These are phyloP conservation scores for Riparia riparia DNA, from an alignment of 2,113 vertebrate genomes.

Conservation along the genomic window DNA sequence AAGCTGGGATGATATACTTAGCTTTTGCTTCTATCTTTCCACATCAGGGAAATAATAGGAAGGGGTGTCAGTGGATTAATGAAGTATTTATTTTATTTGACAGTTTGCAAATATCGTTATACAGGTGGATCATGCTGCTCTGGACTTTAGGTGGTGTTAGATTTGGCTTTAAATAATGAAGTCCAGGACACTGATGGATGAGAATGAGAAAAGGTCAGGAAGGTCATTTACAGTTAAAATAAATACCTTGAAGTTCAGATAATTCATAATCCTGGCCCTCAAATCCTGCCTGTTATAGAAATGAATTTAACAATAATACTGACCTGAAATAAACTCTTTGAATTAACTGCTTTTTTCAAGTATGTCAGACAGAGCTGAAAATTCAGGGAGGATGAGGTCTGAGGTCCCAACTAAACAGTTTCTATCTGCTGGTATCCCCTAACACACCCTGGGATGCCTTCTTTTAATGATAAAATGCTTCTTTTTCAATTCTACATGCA, in stretches of 20 bases:
- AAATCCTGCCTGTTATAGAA: constrained; percentile 48
- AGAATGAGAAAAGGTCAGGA: constrained; percentile 62
- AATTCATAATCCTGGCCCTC: constrained; percentile 8
- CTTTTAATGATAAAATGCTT: constrained; percentile 59
- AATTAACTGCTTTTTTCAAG: constrained; percentile 71
- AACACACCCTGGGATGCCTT: neutral
- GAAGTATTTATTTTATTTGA: constrained; percentile 64
- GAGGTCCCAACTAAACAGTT: constrained; percentile 25
- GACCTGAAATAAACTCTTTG: constrained; percentile 68
- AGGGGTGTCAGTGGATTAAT: constrained; percentile 56
- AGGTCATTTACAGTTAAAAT: constrained; percentile 62
- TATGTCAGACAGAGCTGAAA: constrained; percentile 54
- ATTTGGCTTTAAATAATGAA: constrained; percentile 66
- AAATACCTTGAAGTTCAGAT: constrained; percentile 61
- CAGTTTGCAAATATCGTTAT: constrained; percentile 12
- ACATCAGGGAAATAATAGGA: constrained; percentile 54
- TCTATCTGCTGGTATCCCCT: constrained; percentile 38
- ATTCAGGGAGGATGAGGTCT: constrained; percentile 50
- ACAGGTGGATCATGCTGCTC: neutral
- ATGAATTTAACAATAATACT: constrained; percentile 2
- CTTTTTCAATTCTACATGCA: constrained; percentile 64
- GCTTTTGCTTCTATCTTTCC: constrained; percentile 39
- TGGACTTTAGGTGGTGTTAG: neutral
- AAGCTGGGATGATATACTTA: constrained; percentile 7
- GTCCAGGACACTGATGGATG: constrained; percentile 46